phyloP scores from a whole-genome alignment of 2,113 vertebrate genomes.

The Dunckerocampus dactyliophorus region DNA sequence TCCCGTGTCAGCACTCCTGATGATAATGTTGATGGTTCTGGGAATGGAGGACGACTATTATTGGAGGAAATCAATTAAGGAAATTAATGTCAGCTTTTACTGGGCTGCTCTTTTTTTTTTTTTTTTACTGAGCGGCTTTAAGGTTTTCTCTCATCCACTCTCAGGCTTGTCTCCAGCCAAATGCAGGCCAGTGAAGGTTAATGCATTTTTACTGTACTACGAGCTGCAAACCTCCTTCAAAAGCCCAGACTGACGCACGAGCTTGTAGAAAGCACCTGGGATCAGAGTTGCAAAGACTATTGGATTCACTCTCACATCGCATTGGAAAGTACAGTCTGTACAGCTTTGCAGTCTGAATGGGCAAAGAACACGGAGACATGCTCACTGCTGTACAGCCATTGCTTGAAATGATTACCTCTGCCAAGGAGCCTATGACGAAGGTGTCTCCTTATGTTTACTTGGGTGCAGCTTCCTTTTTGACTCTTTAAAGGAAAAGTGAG shows the following conservation, averaged over 20 bases:
- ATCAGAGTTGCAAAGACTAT: constrained; percentile 45
- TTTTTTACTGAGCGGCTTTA: constrained; percentile 44
- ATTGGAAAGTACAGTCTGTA: constrained; percentile 7
- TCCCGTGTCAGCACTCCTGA: constrained; percentile 60
- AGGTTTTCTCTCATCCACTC: constrained; percentile 60
- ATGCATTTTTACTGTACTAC: constrained; percentile 85
- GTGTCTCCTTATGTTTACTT: background rate
- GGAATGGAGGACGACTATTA: constrained; percentile 63
- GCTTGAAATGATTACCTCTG: background rate
- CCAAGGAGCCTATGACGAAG: background rate
- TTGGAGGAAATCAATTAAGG: constrained; percentile 82
- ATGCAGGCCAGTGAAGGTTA: constrained; percentile 80
- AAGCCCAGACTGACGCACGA: constrained; percentile 53
- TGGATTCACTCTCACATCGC: constrained; percentile 16
- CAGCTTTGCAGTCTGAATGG: constrained; percentile 20
- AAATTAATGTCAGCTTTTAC: constrained; percentile 81
- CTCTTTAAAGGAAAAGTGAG: too few relatives aligned
- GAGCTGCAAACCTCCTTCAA: constrained; percentile 55
- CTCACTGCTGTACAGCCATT: background rate
- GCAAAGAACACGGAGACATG: background rate
- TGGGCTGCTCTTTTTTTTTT: constrained; percentile 35
- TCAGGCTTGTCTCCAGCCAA: constrained; percentile 55
- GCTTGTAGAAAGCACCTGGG: constrained; percentile 50
- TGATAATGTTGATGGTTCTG: constrained; percentile 62
- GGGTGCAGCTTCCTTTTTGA: too few relatives aligned